These are phyloP conservation scores for Toxotes lorentzi DNA, from an alignment of 2,797 vertebrate genomes.

Conservation along the genomic window DNA sequence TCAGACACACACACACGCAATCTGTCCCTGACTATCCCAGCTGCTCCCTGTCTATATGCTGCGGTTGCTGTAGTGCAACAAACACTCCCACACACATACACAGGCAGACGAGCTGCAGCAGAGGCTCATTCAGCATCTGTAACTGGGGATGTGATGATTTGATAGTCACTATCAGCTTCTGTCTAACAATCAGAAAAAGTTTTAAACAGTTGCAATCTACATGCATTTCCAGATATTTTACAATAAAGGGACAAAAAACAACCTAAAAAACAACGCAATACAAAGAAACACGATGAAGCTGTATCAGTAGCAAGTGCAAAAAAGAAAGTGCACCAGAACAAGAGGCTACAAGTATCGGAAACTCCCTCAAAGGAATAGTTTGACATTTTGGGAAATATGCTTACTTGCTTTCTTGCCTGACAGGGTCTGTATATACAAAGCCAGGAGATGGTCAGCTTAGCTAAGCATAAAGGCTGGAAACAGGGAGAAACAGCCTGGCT, in stretches of 20 bases:
- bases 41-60: conserved; percentile 32
- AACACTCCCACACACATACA: not conserved
- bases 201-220: too few relatives aligned
- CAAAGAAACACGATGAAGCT: too few relatives aligned
- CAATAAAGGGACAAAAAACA: not conserved
- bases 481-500: too few relatives aligned
- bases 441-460: not conserved
- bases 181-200: too few relatives aligned
- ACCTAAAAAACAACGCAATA: not conserved
- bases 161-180: not conserved
- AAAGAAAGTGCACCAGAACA: not conserved
- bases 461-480: not conserved
- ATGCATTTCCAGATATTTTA: not conserved
- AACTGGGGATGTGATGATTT: not conserved
- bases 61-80: conserved; percentile 13
- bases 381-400: not conserved
- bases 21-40: conserved; percentile 22
- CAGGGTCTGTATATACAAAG: not conserved
- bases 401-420: not conserved
- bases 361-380: too few relatives aligned
- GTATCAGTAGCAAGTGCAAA: too few relatives aligned
- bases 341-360: not conserved
- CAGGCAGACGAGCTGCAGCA: not conserved
- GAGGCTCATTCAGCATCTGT: not conserved
- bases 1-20: conserved; percentile 34